Evolutionary conservation across 2,888 invertebrate genomes (phyloP).

Genomic region (Ichneumon xanthorius): DNA sequence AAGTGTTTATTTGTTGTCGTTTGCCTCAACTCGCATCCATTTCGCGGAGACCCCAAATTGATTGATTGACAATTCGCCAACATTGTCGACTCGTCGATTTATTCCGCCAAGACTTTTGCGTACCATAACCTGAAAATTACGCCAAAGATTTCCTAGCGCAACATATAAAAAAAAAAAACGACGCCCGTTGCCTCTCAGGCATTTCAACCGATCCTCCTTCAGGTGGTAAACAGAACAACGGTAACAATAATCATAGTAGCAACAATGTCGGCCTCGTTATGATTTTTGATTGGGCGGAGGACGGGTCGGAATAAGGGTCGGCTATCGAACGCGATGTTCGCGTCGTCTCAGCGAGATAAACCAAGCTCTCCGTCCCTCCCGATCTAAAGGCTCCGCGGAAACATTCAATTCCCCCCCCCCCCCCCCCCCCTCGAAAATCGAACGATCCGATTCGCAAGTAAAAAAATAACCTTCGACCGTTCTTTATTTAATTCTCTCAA

Average conservation of each 20-base stretch:
- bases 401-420: neutral
- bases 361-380: constrained; percentile 44
- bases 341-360: constrained; percentile 60
- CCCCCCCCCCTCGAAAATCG: neutral
- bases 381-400: neutral
- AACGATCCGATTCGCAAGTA: neutral
- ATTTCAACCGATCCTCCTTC: neutral
- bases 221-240: neutral
- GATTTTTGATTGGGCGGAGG: constrained; percentile 32
- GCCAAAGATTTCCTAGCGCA: neutral
- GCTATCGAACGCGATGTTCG: constrained; percentile 59
- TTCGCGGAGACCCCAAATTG: neutral
- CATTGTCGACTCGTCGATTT: neutral
- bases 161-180: too few relatives aligned
- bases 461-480: neutral
- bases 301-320: constrained; percentile 29
- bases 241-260: neutral
- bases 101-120: neutral
- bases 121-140: constrained; percentile 14
- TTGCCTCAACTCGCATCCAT: neutral
- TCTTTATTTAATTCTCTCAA: neutral
- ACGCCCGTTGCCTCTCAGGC: neutral
- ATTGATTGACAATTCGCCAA: neutral
- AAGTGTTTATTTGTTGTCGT: neutral
- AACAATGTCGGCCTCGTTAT: neutral